Conservation (phyloP, 2,888 invertebrate species). For the Trilocha varians region DNA sequence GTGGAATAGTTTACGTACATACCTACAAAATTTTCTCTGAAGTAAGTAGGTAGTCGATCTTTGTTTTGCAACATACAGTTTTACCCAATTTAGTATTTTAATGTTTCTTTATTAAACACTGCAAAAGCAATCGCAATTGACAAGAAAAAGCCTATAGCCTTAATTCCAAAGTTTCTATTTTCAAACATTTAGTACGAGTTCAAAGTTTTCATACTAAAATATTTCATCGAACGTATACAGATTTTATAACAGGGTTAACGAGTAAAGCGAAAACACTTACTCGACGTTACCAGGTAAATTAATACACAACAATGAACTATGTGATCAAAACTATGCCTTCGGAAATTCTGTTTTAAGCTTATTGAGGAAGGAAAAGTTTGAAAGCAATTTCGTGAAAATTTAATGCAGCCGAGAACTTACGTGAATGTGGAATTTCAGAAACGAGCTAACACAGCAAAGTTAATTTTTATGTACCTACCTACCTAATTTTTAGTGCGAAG, state of each 20-base stretch:
- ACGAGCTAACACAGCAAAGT: slow-evolving; percentile 59
- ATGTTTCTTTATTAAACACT: too few relatives aligned
- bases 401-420: slow-evolving; percentile 60
- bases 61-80: too few relatives aligned
- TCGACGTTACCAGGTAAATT: slow-evolving; percentile 33
- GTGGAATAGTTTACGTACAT: too few relatives aligned
- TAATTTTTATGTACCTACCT: slow-evolving; percentile 35
- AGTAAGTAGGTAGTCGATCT: too few relatives aligned
- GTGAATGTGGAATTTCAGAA: slow-evolving; percentile 61
- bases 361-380: slow-evolving; percentile 62
- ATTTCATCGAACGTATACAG: background rate
- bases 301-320: slow-evolving; percentile 40
- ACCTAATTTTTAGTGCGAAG: too few relatives aligned
- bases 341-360: slow-evolving; percentile 53
- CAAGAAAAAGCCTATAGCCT: too few relatives aligned
- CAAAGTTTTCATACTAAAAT: too few relatives aligned
- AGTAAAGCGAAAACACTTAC: slow-evolving; percentile 14
- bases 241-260: slow-evolving; percentile 11
- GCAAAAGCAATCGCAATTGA: too few relatives aligned
- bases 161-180: background rate
- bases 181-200: background rate
- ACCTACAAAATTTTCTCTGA: too few relatives aligned
- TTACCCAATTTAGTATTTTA: too few relatives aligned
- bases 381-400: slow-evolving; percentile 68
- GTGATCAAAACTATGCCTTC: slow-evolving; percentile 53